phyloP scores from a whole-genome alignment of 64 coral and sea anemone species.

The Stichodactyla mertensii region DNA sequence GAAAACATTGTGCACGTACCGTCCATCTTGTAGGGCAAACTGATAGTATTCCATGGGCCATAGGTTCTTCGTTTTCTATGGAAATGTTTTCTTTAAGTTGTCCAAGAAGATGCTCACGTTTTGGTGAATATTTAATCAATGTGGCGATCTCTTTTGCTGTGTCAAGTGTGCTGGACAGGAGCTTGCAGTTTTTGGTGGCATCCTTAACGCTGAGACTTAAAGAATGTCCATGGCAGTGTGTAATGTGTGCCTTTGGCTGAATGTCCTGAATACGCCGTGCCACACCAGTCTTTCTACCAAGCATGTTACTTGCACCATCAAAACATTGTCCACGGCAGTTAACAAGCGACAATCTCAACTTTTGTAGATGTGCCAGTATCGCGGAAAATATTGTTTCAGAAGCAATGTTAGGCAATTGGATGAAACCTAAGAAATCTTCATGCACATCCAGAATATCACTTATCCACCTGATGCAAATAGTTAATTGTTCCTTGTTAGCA shows the following conservation, averaged over 20 bases:
- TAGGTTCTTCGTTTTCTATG: no score
- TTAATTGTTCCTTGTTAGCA: conserved; percentile 47
- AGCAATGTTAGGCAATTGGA: conserved; percentile 38
- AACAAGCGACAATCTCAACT: conserved; percentile 10
- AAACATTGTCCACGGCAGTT: conserved; percentile 53
- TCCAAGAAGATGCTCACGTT: no score
- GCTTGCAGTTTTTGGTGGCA: no score
- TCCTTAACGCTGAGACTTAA: no score
- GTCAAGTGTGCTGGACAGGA: no score
- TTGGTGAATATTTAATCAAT: no score
- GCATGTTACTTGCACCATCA: conserved; percentile 53
- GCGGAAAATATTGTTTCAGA: conserved; percentile 37
- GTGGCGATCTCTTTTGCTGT: no score
- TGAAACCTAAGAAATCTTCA: conserved; percentile 46
- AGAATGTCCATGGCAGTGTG: no score
- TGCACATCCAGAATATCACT: conserved; percentile 28
- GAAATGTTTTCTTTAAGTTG: no score
- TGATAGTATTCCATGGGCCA: no score
- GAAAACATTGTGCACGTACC: no score
- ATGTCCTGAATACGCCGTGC: conserved; percentile 38
- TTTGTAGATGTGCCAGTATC: conserved; percentile 20
- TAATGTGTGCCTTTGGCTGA: conserved; percentile 20
- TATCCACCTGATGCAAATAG: conserved; percentile 32
- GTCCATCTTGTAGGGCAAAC: no score
- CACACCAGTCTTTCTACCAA: conserved; percentile 38